Evolutionary conservation across 2,113 vertebrate species (phyloP), one percentile per base, ranked within the genome.

Genomic region (Phocoena phocoena): DNA sequence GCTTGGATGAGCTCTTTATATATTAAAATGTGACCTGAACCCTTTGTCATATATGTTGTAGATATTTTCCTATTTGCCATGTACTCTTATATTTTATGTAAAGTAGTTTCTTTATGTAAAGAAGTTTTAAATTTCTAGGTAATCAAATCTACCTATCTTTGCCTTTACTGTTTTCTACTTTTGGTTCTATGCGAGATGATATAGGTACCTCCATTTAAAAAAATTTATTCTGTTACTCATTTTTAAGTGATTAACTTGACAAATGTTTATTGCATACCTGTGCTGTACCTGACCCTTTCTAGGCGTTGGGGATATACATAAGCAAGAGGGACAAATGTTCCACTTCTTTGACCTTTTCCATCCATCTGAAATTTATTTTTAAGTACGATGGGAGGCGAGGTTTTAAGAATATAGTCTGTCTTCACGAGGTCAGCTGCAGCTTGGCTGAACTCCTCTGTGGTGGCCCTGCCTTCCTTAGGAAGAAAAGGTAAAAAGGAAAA

Each of bases 1-100:
- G 80, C 60, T 95, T 96, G 44, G 20, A 71, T 87, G 33, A 76
- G 8, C 70, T 73, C 44, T 92, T 95, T 80, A 12, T 60, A 36
- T 21, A 73, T 76, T 36, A 82, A 77, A 25, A 31, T 53, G n/a
- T 74, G 70, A 76, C 50, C 7, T 55, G 26, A 58, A 33, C 26
- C 1, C 91, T 93, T 86, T 65, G 44, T 83, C 44, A 18, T 71
- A 28, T 33, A 31, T 58, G 6, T 60, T 81, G 14, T 44, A 95
- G 74, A n/a, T 65, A 8, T 50, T 36, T 88, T 83, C 36, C 31
- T 13, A 23, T 70, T 44, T 81, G 63, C 17, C 23, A 50, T 50
- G 17, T 93, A 58, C 38, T 38, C 93, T 92, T 71, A 87, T 77
- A 81, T 82, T 93, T 97, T 81, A 80, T 89, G n/a, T 41, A 92